Percentiles rank a stretch among this genome's conserved stretches.
Evolutionary conservation across 2,888 invertebrate genomes (phyloP).

Genomic region (Leptogaster cylindrica): DNA sequence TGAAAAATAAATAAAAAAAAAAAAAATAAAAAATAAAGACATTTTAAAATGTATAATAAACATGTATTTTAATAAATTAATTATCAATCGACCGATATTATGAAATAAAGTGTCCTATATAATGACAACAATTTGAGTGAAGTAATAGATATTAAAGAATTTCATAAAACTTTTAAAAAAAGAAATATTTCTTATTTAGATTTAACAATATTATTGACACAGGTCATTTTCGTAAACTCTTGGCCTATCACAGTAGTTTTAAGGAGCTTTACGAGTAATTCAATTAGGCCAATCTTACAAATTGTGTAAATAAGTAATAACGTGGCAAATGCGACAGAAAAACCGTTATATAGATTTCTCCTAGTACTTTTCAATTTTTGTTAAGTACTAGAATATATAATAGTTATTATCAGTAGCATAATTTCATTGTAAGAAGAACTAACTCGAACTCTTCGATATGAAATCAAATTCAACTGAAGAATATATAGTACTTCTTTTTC

Average conservation of each 20-base stretch:
- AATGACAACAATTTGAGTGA: constrained; percentile 39
- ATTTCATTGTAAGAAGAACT: no score
- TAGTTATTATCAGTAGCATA: no score
- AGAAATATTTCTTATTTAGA: constrained; percentile 22
- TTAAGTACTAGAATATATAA: no score
- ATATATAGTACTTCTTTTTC: no score
- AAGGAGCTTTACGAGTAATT: no score
- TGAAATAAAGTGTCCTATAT: constrained; percentile 37
- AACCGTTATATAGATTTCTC: no score
- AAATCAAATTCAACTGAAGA: no score
- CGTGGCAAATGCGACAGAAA: no score
- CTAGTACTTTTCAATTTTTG: no score
- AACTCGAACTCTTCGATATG: no score
- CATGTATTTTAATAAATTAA: constrained; percentile 4
- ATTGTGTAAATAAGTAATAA: no score
- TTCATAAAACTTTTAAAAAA: constrained; percentile 33
- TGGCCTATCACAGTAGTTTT: constrained; percentile 36
- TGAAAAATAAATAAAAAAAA: neutral
- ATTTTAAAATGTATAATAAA: neutral
- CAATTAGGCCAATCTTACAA: no score
- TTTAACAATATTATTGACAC: constrained; percentile 21
- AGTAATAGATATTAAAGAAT: constrained; percentile 28
- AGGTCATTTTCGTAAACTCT: constrained; percentile 30
- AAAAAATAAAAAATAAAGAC: neutral
- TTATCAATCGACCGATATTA: constrained; percentile 27